A percentile compares a stretch with the other conserved stretches of the same genome.
phyloP scores from a whole-genome alignment of 2,888 invertebrate genomes.

The Anticlea derivata region DNA sequence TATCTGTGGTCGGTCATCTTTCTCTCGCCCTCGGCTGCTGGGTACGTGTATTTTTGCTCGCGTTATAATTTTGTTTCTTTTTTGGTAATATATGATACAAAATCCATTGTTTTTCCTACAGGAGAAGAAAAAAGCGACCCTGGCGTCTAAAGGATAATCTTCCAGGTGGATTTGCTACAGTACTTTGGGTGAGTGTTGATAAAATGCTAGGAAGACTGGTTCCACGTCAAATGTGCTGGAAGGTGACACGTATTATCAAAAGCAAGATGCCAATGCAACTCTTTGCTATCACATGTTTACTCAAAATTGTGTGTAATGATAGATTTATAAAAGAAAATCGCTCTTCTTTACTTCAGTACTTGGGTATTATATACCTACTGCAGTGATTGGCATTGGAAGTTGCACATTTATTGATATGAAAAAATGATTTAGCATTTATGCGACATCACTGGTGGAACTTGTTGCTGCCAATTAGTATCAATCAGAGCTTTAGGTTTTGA shows the following conservation, averaged over 20 bases:
- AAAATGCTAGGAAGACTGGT: conserved; percentile 64
- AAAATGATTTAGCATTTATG: conserved; percentile 2
- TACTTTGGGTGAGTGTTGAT: conserved; percentile 74
- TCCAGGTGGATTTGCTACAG: conserved; percentile 79
- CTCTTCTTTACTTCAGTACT: no score
- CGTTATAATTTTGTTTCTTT: conserved; percentile 49
- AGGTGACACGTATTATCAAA: conserved; percentile 83
- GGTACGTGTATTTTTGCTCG: conserved; percentile 65
- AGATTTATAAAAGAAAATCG: background rate
- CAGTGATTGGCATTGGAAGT: conserved; percentile 7
- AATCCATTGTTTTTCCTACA: conserved; percentile 58
- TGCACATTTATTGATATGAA: conserved; percentile 6
- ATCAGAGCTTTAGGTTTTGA: conserved; percentile 1
- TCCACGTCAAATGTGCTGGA: conserved; percentile 83
- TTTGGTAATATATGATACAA: conserved; percentile 44
- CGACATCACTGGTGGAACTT: conserved; percentile 1
- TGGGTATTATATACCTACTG: background rate
- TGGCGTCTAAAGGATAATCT: conserved; percentile 73
- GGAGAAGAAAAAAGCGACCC: conserved; percentile 70
- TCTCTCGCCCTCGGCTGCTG: conserved; percentile 74
- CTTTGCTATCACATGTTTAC: conserved; percentile 32
- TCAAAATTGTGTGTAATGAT: background rate
- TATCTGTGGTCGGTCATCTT: conserved; percentile 56
- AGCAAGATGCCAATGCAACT: conserved; percentile 57
- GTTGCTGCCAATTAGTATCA: conserved; percentile 8